phyloP scores from a whole-genome alignment of 2,113 vertebrate genomes.

The Chascanopsetta lugubris region DNA sequence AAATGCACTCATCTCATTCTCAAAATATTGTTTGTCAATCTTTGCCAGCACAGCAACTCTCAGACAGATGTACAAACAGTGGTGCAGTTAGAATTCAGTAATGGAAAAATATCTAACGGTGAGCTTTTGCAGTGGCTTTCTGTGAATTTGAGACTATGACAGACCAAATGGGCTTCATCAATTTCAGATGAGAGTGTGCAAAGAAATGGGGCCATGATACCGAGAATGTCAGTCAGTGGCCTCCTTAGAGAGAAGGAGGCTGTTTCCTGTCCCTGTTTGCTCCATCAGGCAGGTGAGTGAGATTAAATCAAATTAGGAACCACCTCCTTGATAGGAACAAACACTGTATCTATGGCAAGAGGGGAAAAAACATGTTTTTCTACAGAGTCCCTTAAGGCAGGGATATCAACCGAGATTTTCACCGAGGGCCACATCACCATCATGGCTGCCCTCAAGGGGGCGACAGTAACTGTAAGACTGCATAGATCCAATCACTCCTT shows the following conservation, averaged over 20 bases:
- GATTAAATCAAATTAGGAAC: background rate
- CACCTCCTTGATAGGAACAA: background rate
- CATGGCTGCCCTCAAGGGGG: too few relatives aligned
- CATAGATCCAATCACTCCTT: too few relatives aligned
- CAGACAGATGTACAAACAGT: background rate
- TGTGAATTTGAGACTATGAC: background rate
- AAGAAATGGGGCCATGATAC: conserved; percentile 65
- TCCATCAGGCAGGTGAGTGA: background rate
- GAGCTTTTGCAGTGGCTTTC: conserved; percentile 3
- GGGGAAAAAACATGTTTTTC: too few relatives aligned
- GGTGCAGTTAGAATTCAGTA: background rate
- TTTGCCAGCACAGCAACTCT: background rate
- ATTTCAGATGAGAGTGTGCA: conserved; percentile 11
- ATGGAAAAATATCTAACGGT: background rate
- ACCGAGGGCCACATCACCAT: too few relatives aligned
- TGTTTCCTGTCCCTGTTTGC: conserved; percentile 30
- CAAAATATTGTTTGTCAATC: background rate
- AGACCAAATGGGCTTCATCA: background rate
- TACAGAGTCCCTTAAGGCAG: too few relatives aligned
- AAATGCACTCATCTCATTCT: background rate
- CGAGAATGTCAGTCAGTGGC: conserved; percentile 44
- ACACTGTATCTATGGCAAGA: too few relatives aligned
- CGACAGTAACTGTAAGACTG: too few relatives aligned
- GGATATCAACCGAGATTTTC: too few relatives aligned
- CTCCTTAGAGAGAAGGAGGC: conserved; percentile 51